phyloP scores from a whole-genome alignment of 2,888 invertebrate species.

The Papilio protenor region DNA sequence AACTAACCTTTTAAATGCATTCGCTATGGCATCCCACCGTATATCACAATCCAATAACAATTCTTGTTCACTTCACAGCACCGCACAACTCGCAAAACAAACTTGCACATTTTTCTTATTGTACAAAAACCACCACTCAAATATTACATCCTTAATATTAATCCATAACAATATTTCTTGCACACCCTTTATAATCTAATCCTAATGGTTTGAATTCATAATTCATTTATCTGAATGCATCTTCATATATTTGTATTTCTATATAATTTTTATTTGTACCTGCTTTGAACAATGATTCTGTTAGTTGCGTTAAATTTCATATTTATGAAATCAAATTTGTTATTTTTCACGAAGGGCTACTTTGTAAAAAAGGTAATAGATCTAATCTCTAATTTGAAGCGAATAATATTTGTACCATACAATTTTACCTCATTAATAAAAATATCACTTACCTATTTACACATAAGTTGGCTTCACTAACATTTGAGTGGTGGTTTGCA shows the following conservation, averaged over 20 bases:
- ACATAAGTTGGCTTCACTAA: conserved; percentile 16
- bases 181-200: conserved; percentile 9
- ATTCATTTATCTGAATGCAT: conserved; percentile 21
- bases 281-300: conserved; percentile 28
- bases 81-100: conserved; percentile 54
- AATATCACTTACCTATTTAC: conserved; percentile 25
- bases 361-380: background rate
- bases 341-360: background rate
- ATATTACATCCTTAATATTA: conserved; percentile 20
- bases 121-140: conserved; percentile 50
- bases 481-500: conserved; percentile 39
- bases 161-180: conserved; percentile 14
- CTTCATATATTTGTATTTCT: conserved; percentile 28
- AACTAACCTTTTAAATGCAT: conserved; percentile 59
- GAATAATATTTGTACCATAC: conserved; percentile 38
- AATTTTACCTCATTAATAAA: conserved; percentile 19
- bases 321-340: background rate
- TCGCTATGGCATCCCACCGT: conserved; percentile 62
- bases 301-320: conserved; percentile 5
- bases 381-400: conserved; percentile 17
- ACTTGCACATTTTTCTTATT: conserved; percentile 57
- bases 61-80: conserved; percentile 42
- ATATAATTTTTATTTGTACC: conserved; percentile 40
- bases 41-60: conserved; percentile 47
- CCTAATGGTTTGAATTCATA: conserved; percentile 2